Conservation (phyloP, 1,140 invertebrate species). For the Psilanteris sp. region DNA sequence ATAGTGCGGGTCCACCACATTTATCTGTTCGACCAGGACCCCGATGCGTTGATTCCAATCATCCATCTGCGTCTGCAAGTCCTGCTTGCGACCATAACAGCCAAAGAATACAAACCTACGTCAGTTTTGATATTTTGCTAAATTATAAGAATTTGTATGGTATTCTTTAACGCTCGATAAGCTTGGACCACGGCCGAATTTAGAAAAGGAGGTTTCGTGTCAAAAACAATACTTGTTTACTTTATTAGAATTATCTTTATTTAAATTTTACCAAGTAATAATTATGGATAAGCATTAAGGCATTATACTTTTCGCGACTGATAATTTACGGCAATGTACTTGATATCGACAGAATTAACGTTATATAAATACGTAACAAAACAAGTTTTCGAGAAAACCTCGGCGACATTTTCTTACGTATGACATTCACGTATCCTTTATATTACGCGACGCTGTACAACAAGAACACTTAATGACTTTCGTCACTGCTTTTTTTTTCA, state of each 20-base stretch:
- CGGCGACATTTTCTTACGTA: neutral
- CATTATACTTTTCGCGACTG: conserved; percentile 26
- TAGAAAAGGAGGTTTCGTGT: conserved; percentile 2
- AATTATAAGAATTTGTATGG: conserved; percentile 26
- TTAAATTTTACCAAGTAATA: conserved; percentile 48
- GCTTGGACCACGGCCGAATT: conserved; percentile 4
- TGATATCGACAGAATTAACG: conserved; percentile 15
- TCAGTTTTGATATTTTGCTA: conserved; percentile 49
- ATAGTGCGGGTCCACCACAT: conserved; percentile 87
- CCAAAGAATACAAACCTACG: conserved; percentile 66
- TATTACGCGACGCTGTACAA: conserved; percentile 39
- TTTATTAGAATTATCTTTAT: conserved; percentile 68
- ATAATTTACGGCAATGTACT: conserved; percentile 20
- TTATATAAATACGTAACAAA: conserved; percentile 63
- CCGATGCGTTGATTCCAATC: conserved; percentile 84
- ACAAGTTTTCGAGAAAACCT: conserved; percentile 16
- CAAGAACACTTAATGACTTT: conserved; percentile 40
- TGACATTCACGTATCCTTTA: conserved; percentile 1
- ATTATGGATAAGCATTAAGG: conserved; percentile 21
- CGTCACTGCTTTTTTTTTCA: conserved; percentile 22
- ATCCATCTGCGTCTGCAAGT: conserved; percentile 84
- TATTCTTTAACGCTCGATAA: conserved; percentile 12
- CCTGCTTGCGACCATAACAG: conserved; percentile 84
- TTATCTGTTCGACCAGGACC: conserved; percentile 84
- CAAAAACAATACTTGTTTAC: conserved; percentile 23